Base-by-base conservation (phyloP, 2,888 invertebrate genomes). In the Diarsia rubi region DNA sequence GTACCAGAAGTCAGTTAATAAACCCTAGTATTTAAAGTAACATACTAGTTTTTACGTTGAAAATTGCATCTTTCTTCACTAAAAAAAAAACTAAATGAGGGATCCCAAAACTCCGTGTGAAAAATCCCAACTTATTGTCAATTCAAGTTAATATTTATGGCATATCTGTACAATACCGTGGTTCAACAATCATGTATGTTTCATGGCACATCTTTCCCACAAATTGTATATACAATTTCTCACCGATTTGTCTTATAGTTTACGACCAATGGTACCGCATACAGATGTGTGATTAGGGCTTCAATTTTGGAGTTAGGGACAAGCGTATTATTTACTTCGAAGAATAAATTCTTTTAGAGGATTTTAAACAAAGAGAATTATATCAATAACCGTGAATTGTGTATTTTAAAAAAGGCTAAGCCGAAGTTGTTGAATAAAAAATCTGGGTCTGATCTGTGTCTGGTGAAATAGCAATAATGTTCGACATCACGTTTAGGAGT, bases 171-270 rank as follows among this genome's bases (percentile, higher is more conserved):
- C 70, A 66, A 57, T 37, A n/a, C 1, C 5, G 24, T 62, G 62
- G 60, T 59, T 62, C 8, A 60, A 60, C 49, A 64, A 59, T 77
- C 86, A 83, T 86, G 86, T 77, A 73, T 84, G 73, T 85, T 84
- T 82, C 83, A 85, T 79, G 66, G 27, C 72, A 19, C 64, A 76
- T 49, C 60, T 54, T 45, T 63, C n/a, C 37, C 21, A 72, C 75
- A 85, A 85, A 84, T 84, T 73, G 75, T 85, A 67, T 74, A 37
- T 62, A 64, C 49, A 73, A 81, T 81, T 85, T 77, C 82, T 67
- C 73, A 83, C 71, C 82, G 78, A 85, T 83, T 83, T 78, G 72
- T 74, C 54, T 73, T 83, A 75, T 77, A 54, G 63, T 86, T 86
- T 86, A 75, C 63, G 66, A 68, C 54, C 49, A 21, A 37, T 4